phyloP scores from a whole-genome alignment of 2,888 invertebrate genomes.

The Cistogaster globosa region DNA sequence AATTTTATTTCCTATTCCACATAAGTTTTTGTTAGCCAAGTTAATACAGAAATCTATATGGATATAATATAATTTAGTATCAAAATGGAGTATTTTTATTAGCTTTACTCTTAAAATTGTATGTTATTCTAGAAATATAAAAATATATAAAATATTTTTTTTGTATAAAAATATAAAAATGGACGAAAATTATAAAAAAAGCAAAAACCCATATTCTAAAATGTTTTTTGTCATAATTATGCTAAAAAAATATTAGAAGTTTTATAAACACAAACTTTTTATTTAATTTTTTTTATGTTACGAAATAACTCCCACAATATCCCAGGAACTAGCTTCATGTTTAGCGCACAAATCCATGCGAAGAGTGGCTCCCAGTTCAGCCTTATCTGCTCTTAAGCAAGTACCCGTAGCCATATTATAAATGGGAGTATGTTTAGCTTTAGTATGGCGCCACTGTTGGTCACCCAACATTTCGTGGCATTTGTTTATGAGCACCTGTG shows the following conservation, averaged over 20 bases:
- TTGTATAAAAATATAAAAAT: no score
- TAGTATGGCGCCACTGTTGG: conserved; percentile 95
- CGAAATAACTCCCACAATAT: conserved; percentile 68
- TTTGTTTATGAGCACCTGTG: conserved; percentile 90
- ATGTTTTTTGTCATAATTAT: conserved; percentile 18
- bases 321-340: conserved; percentile 71
- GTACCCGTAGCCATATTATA: conserved; percentile 94
- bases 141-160: neutral
- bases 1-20: no score
- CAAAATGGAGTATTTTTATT: neutral
- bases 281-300: no score
- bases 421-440: conserved; percentile 88
- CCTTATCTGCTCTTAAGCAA: conserved; percentile 87
- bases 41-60: no score
- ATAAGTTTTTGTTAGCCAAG: no score
- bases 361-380: conserved; percentile 83
- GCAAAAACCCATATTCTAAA: neutral
- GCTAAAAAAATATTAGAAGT: neutral
- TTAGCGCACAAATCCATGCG: conserved; percentile 86
- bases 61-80: no score
- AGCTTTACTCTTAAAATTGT: neutral
- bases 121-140: neutral
- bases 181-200: neutral
- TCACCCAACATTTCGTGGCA: conserved; percentile 96
- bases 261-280: neutral